These are phyloP conservation scores for Polyergus mexicanus DNA, from an alignment of 1,140 invertebrate genomes.

Conservation along the genomic window DNA sequence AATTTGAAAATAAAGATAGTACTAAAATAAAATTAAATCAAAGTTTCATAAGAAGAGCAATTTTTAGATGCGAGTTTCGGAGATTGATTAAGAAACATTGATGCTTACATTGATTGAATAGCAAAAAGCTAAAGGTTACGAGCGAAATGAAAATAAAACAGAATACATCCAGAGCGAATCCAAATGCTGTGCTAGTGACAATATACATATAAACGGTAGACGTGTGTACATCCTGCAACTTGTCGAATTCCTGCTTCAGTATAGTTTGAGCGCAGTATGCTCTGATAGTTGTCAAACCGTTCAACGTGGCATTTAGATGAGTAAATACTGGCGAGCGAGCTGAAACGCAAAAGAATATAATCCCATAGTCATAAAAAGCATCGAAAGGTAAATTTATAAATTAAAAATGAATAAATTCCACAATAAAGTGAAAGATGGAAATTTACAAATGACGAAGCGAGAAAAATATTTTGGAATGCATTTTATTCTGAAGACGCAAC, in stretches of 20 bases:
- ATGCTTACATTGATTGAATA: conserved; percentile 79
- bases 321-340: conserved; percentile 94
- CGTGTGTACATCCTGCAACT: conserved; percentile 88
- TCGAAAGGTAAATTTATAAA: background rate
- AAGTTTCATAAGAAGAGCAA: background rate
- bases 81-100: background rate
- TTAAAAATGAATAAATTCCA: conserved; percentile 88
- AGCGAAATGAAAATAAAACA: conserved; percentile 90
- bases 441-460: background rate
- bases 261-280: conserved; percentile 93
- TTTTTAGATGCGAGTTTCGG: background rate
- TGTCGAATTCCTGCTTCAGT: conserved; percentile 93
- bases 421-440: no score
- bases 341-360: conserved; percentile 85
- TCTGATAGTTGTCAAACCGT: conserved; percentile 96
- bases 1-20: no score
- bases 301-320: conserved; percentile 95
- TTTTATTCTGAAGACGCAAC: background rate
- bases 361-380: background rate
- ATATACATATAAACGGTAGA: conserved; percentile 91
- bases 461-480: background rate
- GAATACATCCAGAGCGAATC: conserved; percentile 90
- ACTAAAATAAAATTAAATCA: no score
- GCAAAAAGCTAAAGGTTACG: conserved; percentile 89
- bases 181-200: conserved; percentile 90